Conservation (phyloP, 1,140 invertebrate species). For the Diachasma alloeum region DNA sequence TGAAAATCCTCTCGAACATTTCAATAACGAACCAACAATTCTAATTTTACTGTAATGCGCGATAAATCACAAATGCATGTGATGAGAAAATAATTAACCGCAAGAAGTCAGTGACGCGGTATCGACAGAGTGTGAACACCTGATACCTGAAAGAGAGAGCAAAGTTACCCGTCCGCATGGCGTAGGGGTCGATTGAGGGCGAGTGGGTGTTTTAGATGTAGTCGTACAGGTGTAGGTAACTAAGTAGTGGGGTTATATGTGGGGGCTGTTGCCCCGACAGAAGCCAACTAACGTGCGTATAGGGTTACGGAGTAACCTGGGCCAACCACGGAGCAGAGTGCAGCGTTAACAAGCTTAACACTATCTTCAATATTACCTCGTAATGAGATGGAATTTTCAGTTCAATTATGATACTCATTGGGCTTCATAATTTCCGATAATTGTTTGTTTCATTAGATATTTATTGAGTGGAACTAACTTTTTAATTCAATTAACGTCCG, state of each 20-base stretch:
- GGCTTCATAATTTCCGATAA: not conserved
- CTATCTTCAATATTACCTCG: conserved; percentile 4
- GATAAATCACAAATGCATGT: not conserved
- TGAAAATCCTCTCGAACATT: too few species aligned
- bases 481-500: not conserved
- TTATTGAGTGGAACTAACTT: not conserved
- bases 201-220: conserved; percentile 10
- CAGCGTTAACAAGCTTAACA: conserved; percentile 5
- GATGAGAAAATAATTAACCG: conserved; percentile 12
- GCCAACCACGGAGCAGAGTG: conserved; percentile 52
- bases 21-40: not conserved
- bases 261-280: conserved; percentile 64
- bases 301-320: conserved; percentile 57
- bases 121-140: not conserved
- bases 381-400: not conserved
- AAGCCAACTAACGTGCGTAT: conserved; percentile 61
- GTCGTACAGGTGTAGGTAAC: conserved; percentile 30
- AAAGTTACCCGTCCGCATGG: conserved; percentile 7
- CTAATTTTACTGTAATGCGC: not conserved
- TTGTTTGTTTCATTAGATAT: not conserved
- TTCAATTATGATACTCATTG: not conserved
- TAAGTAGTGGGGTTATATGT: conserved; percentile 33
- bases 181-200: conserved; percentile 7
- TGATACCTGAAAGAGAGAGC: not conserved
- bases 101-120: not conserved